A percentile compares a stretch with the other conserved stretches of the same genome.
phyloP scores from a whole-genome alignment of 2,888 invertebrate genomes.

The Saturnia pavonia region DNA sequence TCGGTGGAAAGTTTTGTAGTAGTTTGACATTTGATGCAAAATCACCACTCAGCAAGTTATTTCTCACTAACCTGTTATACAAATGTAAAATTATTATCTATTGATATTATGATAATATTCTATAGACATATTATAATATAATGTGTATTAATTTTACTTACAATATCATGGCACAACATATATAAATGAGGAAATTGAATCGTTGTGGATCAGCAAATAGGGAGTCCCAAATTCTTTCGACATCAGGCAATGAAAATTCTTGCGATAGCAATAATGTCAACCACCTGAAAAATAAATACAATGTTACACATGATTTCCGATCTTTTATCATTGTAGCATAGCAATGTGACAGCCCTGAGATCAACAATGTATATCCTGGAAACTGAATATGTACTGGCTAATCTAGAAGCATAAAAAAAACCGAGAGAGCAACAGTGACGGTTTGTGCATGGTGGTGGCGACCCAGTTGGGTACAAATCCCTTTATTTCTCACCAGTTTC shows the following conservation, averaged over 20 bases:
- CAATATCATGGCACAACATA: slow-evolving; percentile 99
- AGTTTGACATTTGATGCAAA: slow-evolving; percentile 97
- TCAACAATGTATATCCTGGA: no score
- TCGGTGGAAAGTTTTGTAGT: slow-evolving; percentile 94
- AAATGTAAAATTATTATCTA: slow-evolving; percentile 1
- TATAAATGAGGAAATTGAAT: slow-evolving; percentile 94
- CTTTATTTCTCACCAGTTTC: no score
- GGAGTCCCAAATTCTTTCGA: slow-evolving; percentile 98
- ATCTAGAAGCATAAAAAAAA: no score
- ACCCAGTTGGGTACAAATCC: no score
- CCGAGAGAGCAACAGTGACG: no score
- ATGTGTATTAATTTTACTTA: slow-evolving; percentile 77
- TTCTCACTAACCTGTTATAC: slow-evolving; percentile 87
- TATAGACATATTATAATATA: neutral
- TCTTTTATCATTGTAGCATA: neutral
- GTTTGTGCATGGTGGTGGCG: no score
- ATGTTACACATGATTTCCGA: neutral
- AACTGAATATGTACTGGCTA: no score
- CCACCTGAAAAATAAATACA: slow-evolving; percentile 86
- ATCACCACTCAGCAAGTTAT: slow-evolving; percentile 92
- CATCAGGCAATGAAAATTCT: slow-evolving; percentile 98
- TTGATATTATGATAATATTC: neutral
- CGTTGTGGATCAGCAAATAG: slow-evolving; percentile 94
- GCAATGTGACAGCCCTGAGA: no score
- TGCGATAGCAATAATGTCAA: slow-evolving; percentile 96